Conservation (phyloP, 1,140 invertebrate genomes). For the Trachymyrmex septentrionalis region DNA sequence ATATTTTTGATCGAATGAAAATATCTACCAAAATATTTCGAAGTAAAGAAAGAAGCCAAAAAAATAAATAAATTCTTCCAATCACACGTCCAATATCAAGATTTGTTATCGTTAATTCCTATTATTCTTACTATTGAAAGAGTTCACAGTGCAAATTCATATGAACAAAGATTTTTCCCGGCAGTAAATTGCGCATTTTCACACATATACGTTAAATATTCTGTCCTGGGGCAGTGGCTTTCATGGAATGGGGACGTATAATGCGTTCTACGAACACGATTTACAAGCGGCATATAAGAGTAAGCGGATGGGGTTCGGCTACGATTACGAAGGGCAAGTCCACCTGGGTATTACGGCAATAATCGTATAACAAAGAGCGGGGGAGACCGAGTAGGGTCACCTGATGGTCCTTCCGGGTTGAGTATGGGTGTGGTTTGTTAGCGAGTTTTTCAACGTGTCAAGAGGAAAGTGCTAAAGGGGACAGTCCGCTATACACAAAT, state of each 20-base stretch:
- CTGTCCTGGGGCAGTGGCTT: constrained; percentile 13
- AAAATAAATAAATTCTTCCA: neutral
- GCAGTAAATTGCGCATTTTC: constrained; percentile 18
- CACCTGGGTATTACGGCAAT: constrained; percentile 82
- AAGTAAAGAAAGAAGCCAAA: neutral
- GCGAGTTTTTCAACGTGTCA: constrained; percentile 47
- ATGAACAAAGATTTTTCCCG: constrained; percentile 32
- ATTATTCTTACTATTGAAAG: neutral
- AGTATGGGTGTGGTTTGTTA: constrained; percentile 78
- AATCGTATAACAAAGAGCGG: constrained; percentile 85
- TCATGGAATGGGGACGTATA: constrained; percentile 48
- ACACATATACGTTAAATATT: constrained; percentile 46
- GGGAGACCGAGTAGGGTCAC: constrained; percentile 74
- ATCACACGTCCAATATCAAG: neutral
- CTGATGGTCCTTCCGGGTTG: constrained; percentile 83
- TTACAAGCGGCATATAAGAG: constrained; percentile 48
- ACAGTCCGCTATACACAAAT: neutral
- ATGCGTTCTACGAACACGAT: constrained; percentile 54
- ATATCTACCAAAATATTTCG: neutral
- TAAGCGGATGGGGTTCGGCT: constrained; percentile 34
- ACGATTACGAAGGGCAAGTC: constrained; percentile 71
- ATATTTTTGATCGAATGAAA: neutral
- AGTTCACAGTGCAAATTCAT: neutral
- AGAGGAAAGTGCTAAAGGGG: neutral
- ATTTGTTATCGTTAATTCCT: neutral